Conservation (phyloP, 2,888 invertebrate species). For the Amphipyra berbera region DNA sequence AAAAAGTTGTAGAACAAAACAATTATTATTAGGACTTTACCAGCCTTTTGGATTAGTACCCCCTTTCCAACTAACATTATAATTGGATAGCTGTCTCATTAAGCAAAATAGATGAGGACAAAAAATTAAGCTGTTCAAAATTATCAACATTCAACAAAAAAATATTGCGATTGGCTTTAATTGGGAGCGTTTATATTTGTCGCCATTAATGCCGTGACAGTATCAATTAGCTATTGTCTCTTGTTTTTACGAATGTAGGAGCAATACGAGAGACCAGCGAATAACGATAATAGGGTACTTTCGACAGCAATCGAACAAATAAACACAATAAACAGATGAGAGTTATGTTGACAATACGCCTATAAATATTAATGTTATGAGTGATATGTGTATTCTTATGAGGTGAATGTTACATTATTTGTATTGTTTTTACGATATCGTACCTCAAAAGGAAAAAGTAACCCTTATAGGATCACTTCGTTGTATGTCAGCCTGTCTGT, state of each 20-base stretch:
- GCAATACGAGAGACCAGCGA: conserved; percentile 8
- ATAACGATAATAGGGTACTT: conserved; percentile 38
- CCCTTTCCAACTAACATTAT: too few species aligned
- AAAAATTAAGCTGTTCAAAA: conserved; percentile 20
- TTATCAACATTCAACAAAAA: conserved; percentile 23
- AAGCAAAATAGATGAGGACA: neutral
- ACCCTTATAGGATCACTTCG: too few species aligned
- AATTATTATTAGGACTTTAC: too few species aligned
- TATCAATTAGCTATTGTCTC: conserved; percentile 53
- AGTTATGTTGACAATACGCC: conserved; percentile 12
- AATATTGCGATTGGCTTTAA: conserved; percentile 29
- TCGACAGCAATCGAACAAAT: conserved; percentile 27
- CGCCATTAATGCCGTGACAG: conserved; percentile 56
- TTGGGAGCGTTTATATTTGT: conserved; percentile 45
- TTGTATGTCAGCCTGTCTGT: too few species aligned
- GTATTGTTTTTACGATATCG: too few species aligned
- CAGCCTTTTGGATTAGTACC: too few species aligned
- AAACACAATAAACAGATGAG: conserved; percentile 23
- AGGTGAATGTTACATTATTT: too few species aligned
- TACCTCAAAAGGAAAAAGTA: too few species aligned
- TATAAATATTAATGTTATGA: conserved; percentile 22
- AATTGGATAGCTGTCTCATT: neutral
- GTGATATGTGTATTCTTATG: neutral
- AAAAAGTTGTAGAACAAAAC: too few species aligned
- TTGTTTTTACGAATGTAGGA: conserved; percentile 40